Evolutionary conservation across 1,140 invertebrate genomes (phyloP).

Genomic region (Leptinotarsa defecta): DNA sequence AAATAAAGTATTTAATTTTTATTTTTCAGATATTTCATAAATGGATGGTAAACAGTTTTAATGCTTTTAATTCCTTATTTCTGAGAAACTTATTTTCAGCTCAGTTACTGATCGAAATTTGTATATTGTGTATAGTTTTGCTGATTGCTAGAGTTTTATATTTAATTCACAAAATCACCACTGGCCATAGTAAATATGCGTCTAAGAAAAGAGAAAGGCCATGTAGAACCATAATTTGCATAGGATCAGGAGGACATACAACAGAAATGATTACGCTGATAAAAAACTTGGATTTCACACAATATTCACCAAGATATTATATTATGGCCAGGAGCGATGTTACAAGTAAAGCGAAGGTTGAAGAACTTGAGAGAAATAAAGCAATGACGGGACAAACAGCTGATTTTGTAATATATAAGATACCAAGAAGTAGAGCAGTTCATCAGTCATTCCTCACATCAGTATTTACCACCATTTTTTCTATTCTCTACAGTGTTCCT

Average conservation of each 20-base stretch:
- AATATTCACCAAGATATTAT: slow-evolving; percentile 75
- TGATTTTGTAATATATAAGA: slow-evolving; percentile 64
- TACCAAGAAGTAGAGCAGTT: slow-evolving; percentile 86
- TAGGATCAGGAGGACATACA: slow-evolving; percentile 74
- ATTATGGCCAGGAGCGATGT: slow-evolving; percentile 78
- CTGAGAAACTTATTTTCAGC: slow-evolving; percentile 36
- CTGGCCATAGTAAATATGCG: slow-evolving; percentile 43
- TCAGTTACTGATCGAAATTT: slow-evolving; percentile 45
- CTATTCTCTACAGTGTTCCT: slow-evolving; percentile 70
- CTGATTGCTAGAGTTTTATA: slow-evolving; percentile 48
- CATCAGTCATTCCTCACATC: slow-evolving; percentile 83
- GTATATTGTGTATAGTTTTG: slow-evolving; percentile 42
- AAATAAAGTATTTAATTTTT: too few relatives aligned
- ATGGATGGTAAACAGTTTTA: not conserved
- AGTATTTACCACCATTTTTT: slow-evolving; percentile 75
- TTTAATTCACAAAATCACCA: slow-evolving; percentile 52
- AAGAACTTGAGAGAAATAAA: slow-evolving; percentile 59
- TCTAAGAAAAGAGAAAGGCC: slow-evolving; percentile 38
- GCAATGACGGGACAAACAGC: slow-evolving; percentile 33
- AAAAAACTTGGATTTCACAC: slow-evolving; percentile 61
- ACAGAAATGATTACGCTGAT: slow-evolving; percentile 83
- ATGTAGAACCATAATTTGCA: slow-evolving; percentile 52
- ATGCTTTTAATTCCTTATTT: not conserved
- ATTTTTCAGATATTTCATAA: too few relatives aligned
- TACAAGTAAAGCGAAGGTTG: slow-evolving; percentile 72